Base-by-base conservation (phyloP, 2,888 invertebrate genomes). In the Pollenia angustigena region DNA sequence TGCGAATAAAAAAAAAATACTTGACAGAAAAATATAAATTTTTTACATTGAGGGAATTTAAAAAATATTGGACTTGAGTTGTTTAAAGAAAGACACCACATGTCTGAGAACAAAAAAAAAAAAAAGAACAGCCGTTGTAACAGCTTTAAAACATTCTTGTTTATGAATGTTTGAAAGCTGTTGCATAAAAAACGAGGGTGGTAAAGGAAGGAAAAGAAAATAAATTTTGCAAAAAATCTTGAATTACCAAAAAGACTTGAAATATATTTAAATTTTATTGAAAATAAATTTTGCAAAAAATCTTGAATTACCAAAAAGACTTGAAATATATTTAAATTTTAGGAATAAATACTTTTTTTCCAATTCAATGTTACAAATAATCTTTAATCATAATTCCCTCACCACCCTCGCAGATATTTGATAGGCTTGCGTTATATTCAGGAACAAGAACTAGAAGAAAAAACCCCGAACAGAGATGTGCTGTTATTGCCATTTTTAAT, bases 401-500 rank as follows among this genome's bases (percentile, higher is more conserved):
- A 8, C 64, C 56, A 72, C 64, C 64, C 81, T 66, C 72, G 81
- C n/a, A 46, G 4, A 18, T 54, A 42, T 66, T 81, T 78, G 52
- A 81, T 72, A 78, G 64, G 78, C 69, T 69, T 10, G 64, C 42
- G 32, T 85, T 81, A 60, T 71, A 58, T 82, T 11, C 75, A 58
- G 58, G 46, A 75, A 84, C 46, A 44, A 79, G 64, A 79, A 76
- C 16, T 76, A 52, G 42, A 18, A 9, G 54, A 18, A 74, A 54
- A 54, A 69, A 66, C 74, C 69, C 7, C 12, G 52, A 56, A 50
- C 60, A 48, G 16, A 58, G 71, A 68, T 87, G 58, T 87, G 81
- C 84, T 86, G 76, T 87, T 87, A 76, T 85, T 88, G 84, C 80
- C 81, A 79, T 78, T 87, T 88, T 88, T 89, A 89, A 89, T 89